Percentiles rank a stretch among this genome's conserved stretches.
Evolutionary conservation across 2,113 vertebrate species (phyloP).

Genomic region (Coturnix japonica): DNA sequence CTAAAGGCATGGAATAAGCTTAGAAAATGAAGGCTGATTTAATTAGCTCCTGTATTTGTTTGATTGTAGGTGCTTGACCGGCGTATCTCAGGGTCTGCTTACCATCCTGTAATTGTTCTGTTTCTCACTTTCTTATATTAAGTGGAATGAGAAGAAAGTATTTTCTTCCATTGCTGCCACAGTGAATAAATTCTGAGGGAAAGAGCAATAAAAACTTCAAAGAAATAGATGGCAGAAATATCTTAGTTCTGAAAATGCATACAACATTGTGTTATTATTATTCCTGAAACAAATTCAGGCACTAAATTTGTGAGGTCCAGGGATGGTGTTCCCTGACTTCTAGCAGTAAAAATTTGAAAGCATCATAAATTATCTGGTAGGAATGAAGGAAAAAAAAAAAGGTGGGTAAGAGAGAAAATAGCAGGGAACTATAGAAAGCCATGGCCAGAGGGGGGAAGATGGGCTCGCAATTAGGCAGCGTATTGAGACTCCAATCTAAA

Average conservation of each 20-base stretch:
- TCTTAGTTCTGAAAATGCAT: neutral
- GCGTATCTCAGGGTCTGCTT: neutral
- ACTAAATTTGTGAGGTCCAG: conserved; percentile 6
- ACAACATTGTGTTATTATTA: neutral
- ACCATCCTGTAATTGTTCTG: neutral
- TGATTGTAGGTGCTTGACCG: neutral
- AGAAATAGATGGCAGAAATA: conserved; percentile 32
- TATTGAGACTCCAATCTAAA: neutral
- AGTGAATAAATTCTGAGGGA: neutral
- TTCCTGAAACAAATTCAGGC: conserved; percentile 18
- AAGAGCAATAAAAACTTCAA: conserved; percentile 33
- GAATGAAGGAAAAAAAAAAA: neutral
- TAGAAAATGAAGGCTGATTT: neutral
- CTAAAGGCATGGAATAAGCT: neutral
- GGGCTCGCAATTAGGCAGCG: neutral
- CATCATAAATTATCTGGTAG: neutral
- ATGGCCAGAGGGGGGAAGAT: neutral
- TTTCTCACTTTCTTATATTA: neutral
- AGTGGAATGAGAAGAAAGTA: neutral
- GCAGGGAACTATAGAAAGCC: neutral
- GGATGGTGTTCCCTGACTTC: neutral
- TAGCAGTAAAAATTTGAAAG: conserved; percentile 31
- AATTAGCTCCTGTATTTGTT: neutral
- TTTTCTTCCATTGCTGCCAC: neutral
- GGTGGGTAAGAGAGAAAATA: neutral